Evolutionary conservation across 2,888 invertebrate genomes (phyloP), one percentile per base, ranked within the genome.

Genomic region (Chaitophorus viminalis): DNA sequence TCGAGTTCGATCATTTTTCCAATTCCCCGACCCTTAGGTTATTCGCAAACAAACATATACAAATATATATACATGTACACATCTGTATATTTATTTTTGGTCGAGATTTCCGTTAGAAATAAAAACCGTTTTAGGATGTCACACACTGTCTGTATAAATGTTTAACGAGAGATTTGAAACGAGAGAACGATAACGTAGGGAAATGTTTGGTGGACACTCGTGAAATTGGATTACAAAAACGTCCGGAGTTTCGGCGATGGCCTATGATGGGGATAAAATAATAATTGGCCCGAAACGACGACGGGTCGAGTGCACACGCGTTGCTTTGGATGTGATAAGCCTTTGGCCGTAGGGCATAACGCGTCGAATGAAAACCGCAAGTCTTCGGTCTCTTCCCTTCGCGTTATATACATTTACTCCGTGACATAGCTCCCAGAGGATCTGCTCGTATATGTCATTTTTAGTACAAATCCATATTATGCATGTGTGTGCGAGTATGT

Each of bases 191-290:
- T 21, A 54, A 31, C 29, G 31, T 31, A 9, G 46, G 46, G 31
- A 25, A 31, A 46, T 31, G 17, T 76, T 76, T 46, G 46, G 14
- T 9, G 46, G 75, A 18, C 21, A 52, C 52, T 11, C 52, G 31
- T 77, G 21, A 77, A 77, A 77, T 77, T 77, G 77, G 77, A 77
- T 77, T 52, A 52, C 21, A 52, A 77, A 77, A 77, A 77, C 31
- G 77, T 52, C 77, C 31, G 77, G 52, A 18, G 18, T 25, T n/a
- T 46, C 18, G 33, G 72, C 3, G 33, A 33, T 0, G n/a, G 39
- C 75, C 46, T 29, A n/a, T 4, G 46, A 29, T 29, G 46, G 46
- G 29, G 76, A 46, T 76, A 46, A 77, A 77, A 77, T 52, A 52
- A 77, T 54, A 52, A 77, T 77, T 77, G 46, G 46, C 77, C 21